These are phyloP conservation scores for Camelus bactrianus DNA, from an alignment of 2,113 vertebrate species.

Conservation along the genomic window DNA sequence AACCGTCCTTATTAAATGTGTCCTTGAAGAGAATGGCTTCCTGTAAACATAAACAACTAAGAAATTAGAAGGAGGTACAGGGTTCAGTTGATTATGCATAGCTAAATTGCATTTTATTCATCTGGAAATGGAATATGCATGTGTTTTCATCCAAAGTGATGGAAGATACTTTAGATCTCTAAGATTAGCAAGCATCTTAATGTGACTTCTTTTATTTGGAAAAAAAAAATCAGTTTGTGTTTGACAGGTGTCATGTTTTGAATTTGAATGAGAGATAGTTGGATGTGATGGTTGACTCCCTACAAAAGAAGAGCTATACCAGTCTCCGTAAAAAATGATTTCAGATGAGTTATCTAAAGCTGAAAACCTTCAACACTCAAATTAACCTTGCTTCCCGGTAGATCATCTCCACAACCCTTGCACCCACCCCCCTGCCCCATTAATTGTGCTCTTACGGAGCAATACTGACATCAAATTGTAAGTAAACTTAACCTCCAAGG, in stretches of 20 bases:
- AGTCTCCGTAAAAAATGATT: neutral
- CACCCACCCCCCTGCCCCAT: neutral
- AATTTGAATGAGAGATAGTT: neutral
- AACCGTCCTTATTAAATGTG: constrained; percentile 48
- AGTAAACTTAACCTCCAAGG: neutral
- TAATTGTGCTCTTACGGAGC: neutral
- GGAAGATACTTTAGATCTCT: neutral
- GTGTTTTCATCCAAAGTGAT: neutral
- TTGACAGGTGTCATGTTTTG: neutral
- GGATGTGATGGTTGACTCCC: neutral
- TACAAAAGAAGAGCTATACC: neutral
- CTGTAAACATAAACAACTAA: constrained; percentile 32
- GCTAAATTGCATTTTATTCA: constrained; percentile 61
- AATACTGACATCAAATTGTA: constrained; percentile 54
- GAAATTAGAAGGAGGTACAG: neutral
- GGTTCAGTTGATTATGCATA: neutral
- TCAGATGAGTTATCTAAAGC: neutral
- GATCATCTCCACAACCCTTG: neutral
- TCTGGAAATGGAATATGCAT: neutral
- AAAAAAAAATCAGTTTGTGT: neutral
- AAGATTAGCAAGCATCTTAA: constrained; percentile 9
- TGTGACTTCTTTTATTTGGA: neutral
- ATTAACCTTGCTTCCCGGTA: constrained; percentile 3
- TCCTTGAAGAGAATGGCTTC: constrained; percentile 71
- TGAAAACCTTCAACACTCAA: neutral